phyloP scores from a whole-genome alignment of 2,113 vertebrate species.

The Oreotragus oreotragus region DNA sequence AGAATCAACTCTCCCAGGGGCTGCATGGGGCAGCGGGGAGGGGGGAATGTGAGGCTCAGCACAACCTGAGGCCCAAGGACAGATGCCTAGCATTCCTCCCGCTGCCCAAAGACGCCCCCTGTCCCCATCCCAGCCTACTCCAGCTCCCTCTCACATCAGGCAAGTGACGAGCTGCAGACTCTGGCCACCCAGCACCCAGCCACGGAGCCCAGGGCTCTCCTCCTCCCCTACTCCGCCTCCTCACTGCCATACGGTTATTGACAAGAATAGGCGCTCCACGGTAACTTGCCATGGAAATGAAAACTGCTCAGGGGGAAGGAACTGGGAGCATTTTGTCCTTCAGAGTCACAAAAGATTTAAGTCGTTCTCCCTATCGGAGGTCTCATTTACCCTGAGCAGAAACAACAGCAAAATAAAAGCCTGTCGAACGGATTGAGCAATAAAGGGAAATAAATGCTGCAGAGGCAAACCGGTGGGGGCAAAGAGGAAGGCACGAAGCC shows the following conservation, averaged over 20 bases:
- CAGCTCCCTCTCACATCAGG: neutral
- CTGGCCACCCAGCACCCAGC: neutral
- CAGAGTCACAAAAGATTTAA: slow-evolving; percentile 27
- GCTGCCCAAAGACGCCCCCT: neutral
- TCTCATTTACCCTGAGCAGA: slow-evolving; percentile 39
- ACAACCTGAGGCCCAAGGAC: neutral
- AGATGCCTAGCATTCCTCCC: neutral
- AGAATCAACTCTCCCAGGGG: neutral
- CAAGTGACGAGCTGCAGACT: neutral
- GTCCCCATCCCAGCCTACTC: neutral
- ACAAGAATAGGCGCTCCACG: too few relatives aligned
- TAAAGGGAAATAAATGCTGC: neutral
- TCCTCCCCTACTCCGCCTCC: too few relatives aligned
- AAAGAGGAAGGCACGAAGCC: accelerated
- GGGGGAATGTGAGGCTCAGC: neutral
- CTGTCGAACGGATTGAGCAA: neutral
- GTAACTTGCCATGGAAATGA: neutral
- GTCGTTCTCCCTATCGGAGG: slow-evolving; percentile 11
- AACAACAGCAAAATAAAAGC: slow-evolving; percentile 49
- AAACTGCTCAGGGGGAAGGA: neutral
- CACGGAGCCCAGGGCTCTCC: neutral
- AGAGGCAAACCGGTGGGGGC: neutral
- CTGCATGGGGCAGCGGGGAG: neutral
- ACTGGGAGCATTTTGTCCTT: neutral
- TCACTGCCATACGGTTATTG: neutral